Evolutionary conservation across 2,888 invertebrate genomes (phyloP), one percentile per base, ranked within the genome.

Genomic region (Sarcophaga rosellei): DNA sequence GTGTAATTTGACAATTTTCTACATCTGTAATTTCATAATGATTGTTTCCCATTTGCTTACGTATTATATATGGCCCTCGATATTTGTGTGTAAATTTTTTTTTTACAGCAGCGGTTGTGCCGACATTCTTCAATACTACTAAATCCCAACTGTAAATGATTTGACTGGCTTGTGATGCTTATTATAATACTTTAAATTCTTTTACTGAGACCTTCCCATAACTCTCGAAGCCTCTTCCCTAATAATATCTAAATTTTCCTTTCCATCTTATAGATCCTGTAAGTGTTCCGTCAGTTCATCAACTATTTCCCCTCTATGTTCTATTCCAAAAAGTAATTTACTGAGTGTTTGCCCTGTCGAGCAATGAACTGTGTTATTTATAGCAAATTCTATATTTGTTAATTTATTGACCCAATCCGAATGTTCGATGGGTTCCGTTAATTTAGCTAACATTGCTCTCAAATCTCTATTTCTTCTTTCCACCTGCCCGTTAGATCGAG

Each of bases 401-500:
- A 85, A 63, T 45, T 45, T 61, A 15, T 47, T 63, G 3, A 74
- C 78, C 85, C 85, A 85, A 25, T 25, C 25, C 25, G 4, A 25
- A 25, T 25, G 25, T 25, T 25, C 25, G 25, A 25, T 25, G 25
- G 81, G 81, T 45, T 85, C 81, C 17, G 72, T 74, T 5, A 86
- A 23, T 57, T 86, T 82, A 12, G 79, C 63, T 21, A 86, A 62
- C 82, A 86, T 86, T 15, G 70, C 23, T n/a, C 45, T 81, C 17
- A 86, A 8, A 6, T 57, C 61, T 17, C 84, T 73, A 63, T 87
- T 86, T 20, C 84, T 78, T 20, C 86, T 65, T 57, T 86, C 86
- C n/a, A 84, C 81, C 53, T 84, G 79, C 3, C 82, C 79, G 53
- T 83, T 86, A 12, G 81, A 76, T 47, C 69, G 73, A 4, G 81